phyloP scores from a whole-genome alignment of 2,797 vertebrate species.

The Triplophysa bombifrons region DNA sequence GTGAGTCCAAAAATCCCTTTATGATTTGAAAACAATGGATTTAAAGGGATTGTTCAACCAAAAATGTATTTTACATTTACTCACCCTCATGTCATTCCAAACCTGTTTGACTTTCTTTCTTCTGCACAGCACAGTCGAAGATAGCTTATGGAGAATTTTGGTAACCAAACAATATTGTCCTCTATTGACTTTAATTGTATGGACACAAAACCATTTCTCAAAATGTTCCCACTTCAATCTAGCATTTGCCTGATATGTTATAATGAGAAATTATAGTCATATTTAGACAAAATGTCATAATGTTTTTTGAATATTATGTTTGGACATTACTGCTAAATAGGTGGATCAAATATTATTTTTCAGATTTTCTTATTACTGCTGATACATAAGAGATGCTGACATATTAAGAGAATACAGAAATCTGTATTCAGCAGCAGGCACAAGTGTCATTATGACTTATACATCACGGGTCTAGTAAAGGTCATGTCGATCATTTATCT shows the following conservation, averaged over 20 bases:
- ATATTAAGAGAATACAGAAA: background rate
- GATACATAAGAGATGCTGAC: slow-evolving; percentile 11
- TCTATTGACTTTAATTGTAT: no score
- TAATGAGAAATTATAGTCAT: background rate
- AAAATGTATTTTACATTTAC: no score
- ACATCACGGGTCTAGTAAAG: slow-evolving; percentile 39
- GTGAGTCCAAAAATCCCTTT: no score
- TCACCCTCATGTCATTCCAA: no score
- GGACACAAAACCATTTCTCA: no score
- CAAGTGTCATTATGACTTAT: slow-evolving; percentile 25
- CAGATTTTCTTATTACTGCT: slow-evolving; percentile 3
- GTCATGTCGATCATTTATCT: slow-evolving; percentile 35
- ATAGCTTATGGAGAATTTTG: no score
- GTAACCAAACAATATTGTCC: no score
- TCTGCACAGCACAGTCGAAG: no score
- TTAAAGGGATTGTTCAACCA: no score
- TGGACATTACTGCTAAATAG: slow-evolving; percentile 8
- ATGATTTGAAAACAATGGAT: no score
- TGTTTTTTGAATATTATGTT: background rate
- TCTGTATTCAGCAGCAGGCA: slow-evolving; percentile 16
- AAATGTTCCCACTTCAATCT: no score
- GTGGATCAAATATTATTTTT: background rate
- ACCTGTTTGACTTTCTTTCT: no score
- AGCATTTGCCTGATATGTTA: background rate
- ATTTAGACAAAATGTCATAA: background rate